These are phyloP conservation scores for Pristiophorus japonicus DNA, from an alignment of 2,113 vertebrate species.

Conservation along the genomic window DNA sequence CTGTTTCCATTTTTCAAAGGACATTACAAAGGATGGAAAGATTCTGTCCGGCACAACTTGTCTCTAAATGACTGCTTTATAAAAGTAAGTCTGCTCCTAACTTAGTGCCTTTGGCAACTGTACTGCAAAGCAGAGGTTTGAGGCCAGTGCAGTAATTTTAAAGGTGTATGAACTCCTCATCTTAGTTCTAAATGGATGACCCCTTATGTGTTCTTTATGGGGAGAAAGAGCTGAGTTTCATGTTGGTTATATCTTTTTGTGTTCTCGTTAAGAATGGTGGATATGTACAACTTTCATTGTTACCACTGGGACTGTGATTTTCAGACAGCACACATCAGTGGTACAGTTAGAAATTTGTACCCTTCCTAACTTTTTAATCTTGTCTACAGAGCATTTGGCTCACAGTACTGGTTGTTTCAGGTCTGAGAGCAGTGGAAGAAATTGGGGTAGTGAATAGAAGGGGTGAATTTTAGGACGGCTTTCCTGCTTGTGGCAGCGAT, in stretches of 20 bases:
- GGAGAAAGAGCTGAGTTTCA: background rate
- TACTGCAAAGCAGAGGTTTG: background rate
- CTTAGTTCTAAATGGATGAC: too few relatives aligned
- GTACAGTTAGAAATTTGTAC: background rate
- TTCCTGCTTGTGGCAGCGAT: background rate
- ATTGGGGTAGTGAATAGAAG: background rate
- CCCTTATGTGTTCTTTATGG: too few relatives aligned
- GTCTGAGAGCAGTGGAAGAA: background rate
- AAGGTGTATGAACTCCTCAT: too few relatives aligned
- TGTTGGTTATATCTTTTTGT: background rate
- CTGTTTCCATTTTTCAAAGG: conserved; percentile 81
- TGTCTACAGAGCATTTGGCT: background rate
- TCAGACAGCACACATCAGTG: background rate
- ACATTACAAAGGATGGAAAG: conserved; percentile 81
- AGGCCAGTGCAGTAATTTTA: background rate
- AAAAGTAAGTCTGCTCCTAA: conserved; percentile 58
- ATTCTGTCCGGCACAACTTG: conserved; percentile 82
- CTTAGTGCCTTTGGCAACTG: background rate
- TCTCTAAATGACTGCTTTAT: conserved; percentile 78
- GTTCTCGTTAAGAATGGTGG: background rate
- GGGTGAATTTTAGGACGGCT: background rate
- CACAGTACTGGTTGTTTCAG: background rate
- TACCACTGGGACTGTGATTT: background rate
- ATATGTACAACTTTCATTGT: background rate
- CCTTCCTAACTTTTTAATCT: background rate